A percentile compares a stretch with the other conserved stretches of the same genome.
Evolutionary conservation across 92 coral and sea anemone genomes (phyloP).

Genomic region (Epizoanthus fatuus): DNA sequence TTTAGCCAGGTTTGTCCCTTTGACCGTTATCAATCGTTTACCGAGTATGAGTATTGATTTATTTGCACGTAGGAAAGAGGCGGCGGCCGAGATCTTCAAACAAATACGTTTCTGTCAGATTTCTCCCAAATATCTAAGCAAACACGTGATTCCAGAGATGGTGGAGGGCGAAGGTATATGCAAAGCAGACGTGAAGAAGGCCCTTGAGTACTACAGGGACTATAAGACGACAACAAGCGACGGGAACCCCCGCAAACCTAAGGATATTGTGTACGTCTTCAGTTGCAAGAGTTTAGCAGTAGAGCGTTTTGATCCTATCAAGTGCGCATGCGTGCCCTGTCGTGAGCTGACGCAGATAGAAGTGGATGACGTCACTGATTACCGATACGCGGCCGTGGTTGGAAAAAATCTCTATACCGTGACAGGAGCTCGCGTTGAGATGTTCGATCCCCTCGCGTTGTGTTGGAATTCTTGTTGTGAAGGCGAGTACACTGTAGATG

Average conservation of each 20-base stretch:
- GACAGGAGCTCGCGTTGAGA: constrained; percentile 75
- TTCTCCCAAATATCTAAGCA: constrained; percentile 66
- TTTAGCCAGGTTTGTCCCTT: too few relatives aligned
- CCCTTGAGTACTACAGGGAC: constrained; percentile 71
- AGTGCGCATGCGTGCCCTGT: constrained; percentile 79
- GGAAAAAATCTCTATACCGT: constrained; percentile 77
- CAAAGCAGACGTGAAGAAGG: constrained; percentile 74
- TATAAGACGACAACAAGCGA: constrained; percentile 43
- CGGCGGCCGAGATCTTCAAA: constrained; percentile 76
- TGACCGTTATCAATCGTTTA: too few relatives aligned
- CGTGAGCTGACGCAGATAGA: constrained; percentile 68
- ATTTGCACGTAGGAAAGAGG: constrained; percentile 49
- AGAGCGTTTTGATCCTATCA: constrained; percentile 83
- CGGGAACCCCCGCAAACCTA: constrained; percentile 55
- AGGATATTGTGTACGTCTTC: constrained; percentile 72
- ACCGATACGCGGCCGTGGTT: constrained; percentile 86
- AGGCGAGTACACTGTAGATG: constrained; percentile 56
- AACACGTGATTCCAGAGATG: constrained; percentile 82
- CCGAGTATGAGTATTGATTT: too few relatives aligned
- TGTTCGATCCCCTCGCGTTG: constrained; percentile 70
- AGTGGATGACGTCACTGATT: constrained; percentile 64
- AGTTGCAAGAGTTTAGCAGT: constrained; percentile 78
- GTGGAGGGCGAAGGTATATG: constrained; percentile 82
- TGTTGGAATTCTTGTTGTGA: constrained; percentile 79
- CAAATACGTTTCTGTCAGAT: constrained; percentile 90